A percentile compares a stretch with the other conserved stretches of the same genome.
These are phyloP conservation scores for Lipophrys pholis DNA, from an alignment of 2,113 vertebrate species.

Conservation along the genomic window DNA sequence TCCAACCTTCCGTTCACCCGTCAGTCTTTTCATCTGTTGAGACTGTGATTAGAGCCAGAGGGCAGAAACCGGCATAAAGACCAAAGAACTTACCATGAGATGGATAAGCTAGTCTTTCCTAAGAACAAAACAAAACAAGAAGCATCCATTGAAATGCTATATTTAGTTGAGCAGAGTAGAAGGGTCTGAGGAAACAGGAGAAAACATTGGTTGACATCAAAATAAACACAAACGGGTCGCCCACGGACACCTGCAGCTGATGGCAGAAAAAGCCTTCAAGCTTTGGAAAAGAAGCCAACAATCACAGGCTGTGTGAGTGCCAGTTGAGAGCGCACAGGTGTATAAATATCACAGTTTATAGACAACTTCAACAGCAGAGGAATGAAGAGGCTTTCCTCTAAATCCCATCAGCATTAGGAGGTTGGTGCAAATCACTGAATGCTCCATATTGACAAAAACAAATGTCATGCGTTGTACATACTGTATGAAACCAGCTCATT, in stretches of 20 bases:
- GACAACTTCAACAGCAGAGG: not conserved
- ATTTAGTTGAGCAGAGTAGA: not conserved
- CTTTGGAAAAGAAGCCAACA: not conserved
- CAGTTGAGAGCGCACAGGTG: not conserved
- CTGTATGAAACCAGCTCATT: too few species aligned
- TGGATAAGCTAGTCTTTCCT: not conserved
- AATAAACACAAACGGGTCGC: not conserved
- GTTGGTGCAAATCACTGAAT: too few species aligned
- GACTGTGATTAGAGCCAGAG: not conserved
- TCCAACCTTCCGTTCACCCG: not conserved
- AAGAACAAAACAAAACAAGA: not conserved
- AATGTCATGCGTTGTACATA: too few species aligned
- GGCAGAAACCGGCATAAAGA: not conserved
- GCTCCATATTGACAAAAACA: too few species aligned
- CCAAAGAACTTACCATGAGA: not conserved
- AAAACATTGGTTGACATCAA: not conserved
- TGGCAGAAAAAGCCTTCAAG: not conserved
- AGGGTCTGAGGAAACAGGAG: not conserved
- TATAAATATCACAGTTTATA: not conserved
- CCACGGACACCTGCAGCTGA: not conserved
- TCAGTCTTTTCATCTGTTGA: conserved; percentile 1
- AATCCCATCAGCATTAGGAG: too few species aligned
- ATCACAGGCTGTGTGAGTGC: not conserved
- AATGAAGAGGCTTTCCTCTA: not conserved
- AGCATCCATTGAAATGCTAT: not conserved